Evolutionary conservation across 2,113 vertebrate species (phyloP).

Genomic region (Lophura nycthemera): DNA sequence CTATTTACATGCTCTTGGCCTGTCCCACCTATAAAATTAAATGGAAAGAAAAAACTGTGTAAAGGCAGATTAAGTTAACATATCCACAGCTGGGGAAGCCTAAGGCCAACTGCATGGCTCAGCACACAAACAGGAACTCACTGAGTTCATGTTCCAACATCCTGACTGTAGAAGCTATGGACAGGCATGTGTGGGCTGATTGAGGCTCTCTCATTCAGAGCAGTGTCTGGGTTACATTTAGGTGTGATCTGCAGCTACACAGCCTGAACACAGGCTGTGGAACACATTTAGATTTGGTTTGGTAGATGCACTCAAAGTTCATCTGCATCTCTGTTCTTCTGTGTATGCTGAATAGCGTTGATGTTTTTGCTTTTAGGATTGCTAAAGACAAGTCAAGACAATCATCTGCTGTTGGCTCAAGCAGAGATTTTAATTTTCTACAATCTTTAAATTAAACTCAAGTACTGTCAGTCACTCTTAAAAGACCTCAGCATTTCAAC

Average conservation of each 20-base stretch:
- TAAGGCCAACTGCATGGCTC: background rate
- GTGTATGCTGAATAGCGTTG: background rate
- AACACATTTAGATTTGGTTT: background rate
- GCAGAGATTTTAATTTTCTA: background rate
- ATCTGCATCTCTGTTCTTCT: background rate
- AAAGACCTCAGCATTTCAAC: slow-evolving; percentile 13
- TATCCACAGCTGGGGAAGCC: background rate
- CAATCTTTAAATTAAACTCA: slow-evolving; percentile 1
- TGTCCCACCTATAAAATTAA: background rate
- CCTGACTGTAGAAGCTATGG: background rate
- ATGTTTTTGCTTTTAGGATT: background rate
- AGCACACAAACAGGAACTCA: background rate
- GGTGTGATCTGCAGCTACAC: background rate
- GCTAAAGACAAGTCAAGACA: background rate
- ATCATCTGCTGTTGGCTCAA: background rate
- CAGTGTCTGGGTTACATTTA: background rate
- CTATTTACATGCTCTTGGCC: background rate
- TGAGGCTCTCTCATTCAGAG: background rate
- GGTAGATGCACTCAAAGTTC: background rate
- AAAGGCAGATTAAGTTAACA: background rate
- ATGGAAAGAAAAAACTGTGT: background rate
- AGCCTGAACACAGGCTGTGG: background rate
- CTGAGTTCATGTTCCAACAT: background rate
- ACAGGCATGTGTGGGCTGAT: background rate
- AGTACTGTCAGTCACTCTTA: background rate